A percentile compares a stretch with the other conserved stretches of the same genome.
Evolutionary conservation across 92 coral and sea anemone genomes (phyloP).

Genomic region (Isaurus tuberculatus): DNA sequence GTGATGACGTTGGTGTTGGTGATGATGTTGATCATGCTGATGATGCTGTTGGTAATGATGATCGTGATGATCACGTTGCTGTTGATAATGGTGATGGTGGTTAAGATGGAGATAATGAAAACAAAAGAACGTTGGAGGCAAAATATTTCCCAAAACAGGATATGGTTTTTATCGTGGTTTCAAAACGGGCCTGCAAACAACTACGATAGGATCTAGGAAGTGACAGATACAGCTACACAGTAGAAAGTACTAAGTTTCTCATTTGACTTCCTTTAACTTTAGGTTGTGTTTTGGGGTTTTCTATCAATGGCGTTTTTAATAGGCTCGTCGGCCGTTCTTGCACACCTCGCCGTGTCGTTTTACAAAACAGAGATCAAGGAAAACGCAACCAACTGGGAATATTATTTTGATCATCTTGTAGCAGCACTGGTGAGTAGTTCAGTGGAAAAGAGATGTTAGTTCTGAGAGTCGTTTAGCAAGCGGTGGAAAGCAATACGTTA

Average conservation of each 20-base stretch:
- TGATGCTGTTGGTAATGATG: too few relatives aligned
- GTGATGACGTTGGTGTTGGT: too few relatives aligned
- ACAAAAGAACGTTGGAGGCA: too few relatives aligned
- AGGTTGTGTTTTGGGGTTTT: constrained; percentile 36
- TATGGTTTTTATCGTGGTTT: background rate
- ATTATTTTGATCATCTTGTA: constrained; percentile 37
- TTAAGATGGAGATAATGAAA: too few relatives aligned
- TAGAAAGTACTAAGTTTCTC: background rate
- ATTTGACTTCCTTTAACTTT: background rate
- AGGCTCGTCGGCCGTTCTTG: constrained; percentile 23
- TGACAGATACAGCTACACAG: too few relatives aligned
- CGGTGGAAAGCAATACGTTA: background rate
- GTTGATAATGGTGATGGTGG: too few relatives aligned
- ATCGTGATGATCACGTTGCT: too few relatives aligned
- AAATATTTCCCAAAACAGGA: background rate
- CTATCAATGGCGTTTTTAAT: constrained; percentile 42
- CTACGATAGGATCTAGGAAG: too few relatives aligned
- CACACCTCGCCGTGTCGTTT: constrained; percentile 34
- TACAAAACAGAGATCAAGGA: constrained; percentile 32
- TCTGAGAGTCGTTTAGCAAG: background rate
- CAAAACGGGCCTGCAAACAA: background rate
- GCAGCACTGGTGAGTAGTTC: constrained; percentile 19
- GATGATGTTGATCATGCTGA: too few relatives aligned
- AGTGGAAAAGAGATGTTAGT: background rate
- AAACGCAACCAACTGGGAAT: background rate